Percentiles rank a stretch among this genome's conserved stretches.
These are phyloP conservation scores for Aythya baeri DNA, from an alignment of 2,113 vertebrate genomes.

Conservation along the genomic window DNA sequence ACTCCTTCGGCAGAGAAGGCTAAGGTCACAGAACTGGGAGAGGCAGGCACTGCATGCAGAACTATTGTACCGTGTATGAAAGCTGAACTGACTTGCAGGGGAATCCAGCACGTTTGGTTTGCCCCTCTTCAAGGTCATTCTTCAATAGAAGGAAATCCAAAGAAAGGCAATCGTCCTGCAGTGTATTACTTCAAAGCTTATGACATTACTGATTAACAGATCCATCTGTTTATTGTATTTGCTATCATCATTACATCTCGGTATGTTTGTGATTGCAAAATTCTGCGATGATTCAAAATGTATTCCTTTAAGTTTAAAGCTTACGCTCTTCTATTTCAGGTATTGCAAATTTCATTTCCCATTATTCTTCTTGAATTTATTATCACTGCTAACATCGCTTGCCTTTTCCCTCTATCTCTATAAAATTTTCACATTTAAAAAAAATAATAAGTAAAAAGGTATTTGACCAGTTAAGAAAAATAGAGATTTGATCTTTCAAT, in stretches of 20 bases:
- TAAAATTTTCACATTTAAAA: background rate
- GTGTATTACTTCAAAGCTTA: background rate
- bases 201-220: background rate
- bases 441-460: background rate
- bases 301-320: background rate
- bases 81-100: background rate
- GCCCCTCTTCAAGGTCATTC: background rate
- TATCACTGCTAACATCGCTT: background rate
- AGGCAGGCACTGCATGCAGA: rapidly evolving
- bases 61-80: background rate
- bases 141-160: background rate
- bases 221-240: background rate
- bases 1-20: background rate
- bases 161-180: background rate
- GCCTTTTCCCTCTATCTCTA: background rate
- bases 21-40: background rate
- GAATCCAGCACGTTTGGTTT: background rate
- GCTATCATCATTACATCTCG: rapidly evolving
- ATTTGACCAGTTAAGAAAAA: background rate
- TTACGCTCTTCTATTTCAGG: background rate
- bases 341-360: background rate
- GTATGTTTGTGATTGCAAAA: background rate
- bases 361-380: background rate
- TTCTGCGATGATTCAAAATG: background rate
- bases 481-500: background rate